Evolutionary conservation across 1,140 invertebrate genomes (phyloP), one percentile per base, ranked within the genome.

Genomic region (Andricus grossulariae): DNA sequence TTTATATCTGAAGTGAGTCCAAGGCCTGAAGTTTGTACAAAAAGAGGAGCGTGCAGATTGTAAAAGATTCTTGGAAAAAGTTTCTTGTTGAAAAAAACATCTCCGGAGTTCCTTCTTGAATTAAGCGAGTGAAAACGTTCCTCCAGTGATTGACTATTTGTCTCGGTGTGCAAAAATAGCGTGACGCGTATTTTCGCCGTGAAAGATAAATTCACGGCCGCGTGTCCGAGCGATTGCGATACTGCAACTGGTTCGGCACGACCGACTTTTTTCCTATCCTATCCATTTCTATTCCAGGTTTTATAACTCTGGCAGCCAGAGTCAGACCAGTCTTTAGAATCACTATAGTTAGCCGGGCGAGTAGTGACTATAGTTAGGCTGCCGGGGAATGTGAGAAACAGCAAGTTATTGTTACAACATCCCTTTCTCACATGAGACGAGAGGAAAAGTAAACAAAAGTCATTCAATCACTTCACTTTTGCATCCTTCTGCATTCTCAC

Each of bases 291-390:
- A 15, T n/a, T 39, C 60, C 39, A 45, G 39, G 8, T 45, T 45
- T 45, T 45, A 45, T 45, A 45, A 2, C 55, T 55, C 52, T 52
- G 15, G 51, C 12, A 57, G 55, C 25, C 25, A 32, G 25, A 32
- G 25, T 32, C 39, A 39, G 39, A 11, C 39, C 39, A 32, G 19
- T 18, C 39, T 45, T 45, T 45, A 3, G 55, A 66, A 66, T 16
- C 25, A 66, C 60, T 66, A 66, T 66, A 66, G 60, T 66, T 66
- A 66, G 60, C 60, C 60, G 45, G 25, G 60, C 77, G 73, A 52
- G 52, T 73, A 75, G 72, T 72, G 7, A 60, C 73, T 74, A 78
- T 75, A 78, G 77, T 78, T 74, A 75, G 77, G 72, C 45, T 49
- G 66, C 60, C 60, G 15, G 50, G 66, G 76, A 73, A 72, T 71